phyloP scores from a whole-genome alignment of 2,797 vertebrate species.

The Hippopotamyrus pictus region DNA sequence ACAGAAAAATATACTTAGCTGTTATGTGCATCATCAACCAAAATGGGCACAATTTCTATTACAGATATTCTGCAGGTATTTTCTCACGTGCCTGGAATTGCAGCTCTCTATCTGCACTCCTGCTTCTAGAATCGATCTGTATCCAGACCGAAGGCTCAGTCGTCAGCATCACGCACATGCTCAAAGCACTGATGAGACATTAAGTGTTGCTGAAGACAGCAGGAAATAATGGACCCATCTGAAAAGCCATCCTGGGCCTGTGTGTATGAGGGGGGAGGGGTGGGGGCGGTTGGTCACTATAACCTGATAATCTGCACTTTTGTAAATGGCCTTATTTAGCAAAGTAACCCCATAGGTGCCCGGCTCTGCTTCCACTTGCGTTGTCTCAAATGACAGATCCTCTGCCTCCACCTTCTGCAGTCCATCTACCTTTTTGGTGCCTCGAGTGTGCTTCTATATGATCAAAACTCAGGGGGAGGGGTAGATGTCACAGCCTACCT shows the following conservation, averaged over 20 bases:
- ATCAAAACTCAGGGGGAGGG: background rate
- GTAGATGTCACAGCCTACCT: background rate
- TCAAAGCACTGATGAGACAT: background rate
- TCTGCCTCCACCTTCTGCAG: background rate
- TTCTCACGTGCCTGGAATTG: background rate
- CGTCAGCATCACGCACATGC: background rate
- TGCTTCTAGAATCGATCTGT: background rate
- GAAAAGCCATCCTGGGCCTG: background rate
- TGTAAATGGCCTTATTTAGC: conserved; percentile 6
- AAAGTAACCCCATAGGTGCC: background rate
- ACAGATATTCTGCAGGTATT: background rate
- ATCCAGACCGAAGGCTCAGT: background rate
- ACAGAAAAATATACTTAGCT: background rate
- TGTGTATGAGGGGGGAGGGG: background rate
- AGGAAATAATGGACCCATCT: background rate
- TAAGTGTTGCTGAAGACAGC: background rate
- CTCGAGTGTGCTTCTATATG: background rate
- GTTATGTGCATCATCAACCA: background rate
- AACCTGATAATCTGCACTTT: conserved; percentile 8
- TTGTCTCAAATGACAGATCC: background rate
- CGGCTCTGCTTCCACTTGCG: background rate
- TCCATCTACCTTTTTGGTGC: background rate
- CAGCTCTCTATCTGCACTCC: background rate
- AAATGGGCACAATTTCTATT: background rate
- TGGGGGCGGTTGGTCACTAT: background rate